A percentile compares a stretch with the other conserved stretches of the same genome.
Evolutionary conservation across 2,113 vertebrate genomes (phyloP).

Genomic region (Columba livia): DNA sequence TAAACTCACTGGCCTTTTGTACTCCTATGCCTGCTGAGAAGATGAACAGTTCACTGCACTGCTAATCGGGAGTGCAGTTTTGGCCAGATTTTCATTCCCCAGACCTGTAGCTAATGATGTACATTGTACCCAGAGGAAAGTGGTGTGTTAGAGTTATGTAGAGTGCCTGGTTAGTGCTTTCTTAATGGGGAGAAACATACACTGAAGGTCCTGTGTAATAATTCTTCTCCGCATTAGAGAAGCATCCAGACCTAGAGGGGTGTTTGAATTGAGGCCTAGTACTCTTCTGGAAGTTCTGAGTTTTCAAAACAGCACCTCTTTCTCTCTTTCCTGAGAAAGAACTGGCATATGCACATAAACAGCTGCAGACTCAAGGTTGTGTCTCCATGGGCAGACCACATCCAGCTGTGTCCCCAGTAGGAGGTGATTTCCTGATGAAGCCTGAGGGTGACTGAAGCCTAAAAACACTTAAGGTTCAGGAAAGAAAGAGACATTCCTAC

Average conservation of each 20-base stretch:
- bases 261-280: not conserved
- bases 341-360: fast-evolving
- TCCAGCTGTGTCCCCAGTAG: not conserved
- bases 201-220: not conserved
- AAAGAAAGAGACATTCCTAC: not conserved
- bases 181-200: not conserved
- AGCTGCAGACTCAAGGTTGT: not conserved
- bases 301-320: not conserved
- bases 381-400: not conserved
- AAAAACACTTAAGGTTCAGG: not conserved
- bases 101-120: not conserved
- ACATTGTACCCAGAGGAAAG: not conserved
- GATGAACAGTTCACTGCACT: not conserved
- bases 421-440: not conserved
- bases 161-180: not conserved
- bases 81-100: not conserved
- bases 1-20: not conserved
- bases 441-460: not conserved
- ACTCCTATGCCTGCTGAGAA: not conserved
- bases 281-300: not conserved
- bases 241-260: not conserved
- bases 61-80: not conserved
- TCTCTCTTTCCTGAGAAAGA: not conserved
- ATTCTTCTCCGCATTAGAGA: not conserved
- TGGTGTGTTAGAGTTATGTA: not conserved